Conservation (phyloP, 2,797 vertebrate species). For the Lycodopsis pacificus region DNA sequence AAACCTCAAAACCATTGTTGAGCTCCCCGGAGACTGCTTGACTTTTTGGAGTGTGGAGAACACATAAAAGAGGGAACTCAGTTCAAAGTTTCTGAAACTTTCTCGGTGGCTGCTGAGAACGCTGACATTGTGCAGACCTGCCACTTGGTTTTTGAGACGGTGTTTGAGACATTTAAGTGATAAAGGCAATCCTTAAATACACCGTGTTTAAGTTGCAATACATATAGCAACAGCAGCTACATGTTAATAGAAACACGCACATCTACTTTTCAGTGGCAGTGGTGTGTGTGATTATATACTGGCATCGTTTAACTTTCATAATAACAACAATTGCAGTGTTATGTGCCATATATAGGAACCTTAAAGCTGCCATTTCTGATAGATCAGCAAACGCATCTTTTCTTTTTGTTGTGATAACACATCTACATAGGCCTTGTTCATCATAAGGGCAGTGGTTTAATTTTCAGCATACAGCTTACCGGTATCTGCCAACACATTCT, state of each 20-base stretch:
- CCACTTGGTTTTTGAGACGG: background rate
- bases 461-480: conserved; percentile 43
- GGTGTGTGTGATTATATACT: background rate
- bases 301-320: background rate
- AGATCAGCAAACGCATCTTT: background rate
- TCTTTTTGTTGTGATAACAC: conserved; percentile 11
- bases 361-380: background rate
- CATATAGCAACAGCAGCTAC: background rate
- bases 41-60: conserved; percentile 29
- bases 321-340: too few relatives aligned
- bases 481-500: conserved; percentile 40
- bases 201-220: background rate
- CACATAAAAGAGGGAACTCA: conserved; percentile 39
- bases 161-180: conserved; percentile 19
- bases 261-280: background rate
- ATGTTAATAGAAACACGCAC: background rate
- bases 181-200: conserved; percentile 19
- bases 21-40: conserved; percentile 40
- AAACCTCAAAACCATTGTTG: conserved; percentile 40
- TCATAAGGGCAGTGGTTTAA: conserved; percentile 32
- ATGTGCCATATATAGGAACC: too few relatives aligned
- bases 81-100: conserved; percentile 53
- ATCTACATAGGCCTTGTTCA: conserved; percentile 14
- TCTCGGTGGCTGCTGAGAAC: conserved; percentile 27
- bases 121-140: conserved; percentile 12